Evolutionary conservation across 2,113 vertebrate genomes (phyloP).

Genomic region (Podarcis muralis): DNA sequence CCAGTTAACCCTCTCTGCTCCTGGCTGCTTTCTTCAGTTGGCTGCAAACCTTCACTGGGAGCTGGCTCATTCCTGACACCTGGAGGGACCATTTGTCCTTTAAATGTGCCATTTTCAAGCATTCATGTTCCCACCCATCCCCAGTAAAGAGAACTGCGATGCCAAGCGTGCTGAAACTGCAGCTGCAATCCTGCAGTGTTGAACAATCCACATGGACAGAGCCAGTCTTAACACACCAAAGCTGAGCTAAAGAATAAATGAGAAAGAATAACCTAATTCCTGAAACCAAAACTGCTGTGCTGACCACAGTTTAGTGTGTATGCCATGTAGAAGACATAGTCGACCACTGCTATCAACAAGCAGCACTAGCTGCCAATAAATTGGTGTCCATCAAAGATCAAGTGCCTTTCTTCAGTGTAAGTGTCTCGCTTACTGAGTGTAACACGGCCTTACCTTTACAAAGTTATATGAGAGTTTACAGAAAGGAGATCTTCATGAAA

Average conservation of each 20-base stretch:
- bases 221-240: neutral
- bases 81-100: neutral
- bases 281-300: fast-evolving
- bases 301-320: fast-evolving
- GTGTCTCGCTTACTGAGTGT: neutral
- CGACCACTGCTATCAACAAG: neutral
- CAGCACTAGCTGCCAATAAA: neutral
- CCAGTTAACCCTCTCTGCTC: too few relatives aligned
- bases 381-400: neutral
- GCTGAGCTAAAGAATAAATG: neutral
- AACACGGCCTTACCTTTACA: neutral
- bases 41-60: too few relatives aligned
- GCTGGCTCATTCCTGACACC: too few relatives aligned
- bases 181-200: neutral
- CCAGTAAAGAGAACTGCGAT: too few relatives aligned
- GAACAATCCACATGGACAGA: fast-evolving
- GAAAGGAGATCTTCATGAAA: neutral
- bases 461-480: neutral
- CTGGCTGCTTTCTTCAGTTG: too few relatives aligned
- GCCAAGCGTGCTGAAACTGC: neutral
- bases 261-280: fast-evolving
- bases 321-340: neutral
- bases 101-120: neutral
- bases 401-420: neutral
- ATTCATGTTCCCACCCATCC: neutral